phyloP scores from a whole-genome alignment of 2,113 vertebrate genomes.

The Indri indri region DNA sequence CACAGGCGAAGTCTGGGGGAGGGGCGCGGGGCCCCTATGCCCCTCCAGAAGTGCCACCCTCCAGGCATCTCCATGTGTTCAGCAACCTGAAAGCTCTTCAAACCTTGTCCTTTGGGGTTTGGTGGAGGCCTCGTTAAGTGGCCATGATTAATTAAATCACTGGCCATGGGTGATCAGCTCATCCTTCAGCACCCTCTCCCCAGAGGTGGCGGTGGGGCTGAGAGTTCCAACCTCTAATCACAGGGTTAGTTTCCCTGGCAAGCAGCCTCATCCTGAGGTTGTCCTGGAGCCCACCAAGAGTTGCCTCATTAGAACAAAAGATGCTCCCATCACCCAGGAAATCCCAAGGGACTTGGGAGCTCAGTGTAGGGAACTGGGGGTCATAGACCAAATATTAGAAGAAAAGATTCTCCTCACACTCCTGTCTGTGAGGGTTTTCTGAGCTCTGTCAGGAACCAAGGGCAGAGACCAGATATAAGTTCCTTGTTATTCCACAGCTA shows the following conservation, averaged over 20 bases:
- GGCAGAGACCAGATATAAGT: background rate
- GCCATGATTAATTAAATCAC: background rate
- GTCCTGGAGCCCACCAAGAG: background rate
- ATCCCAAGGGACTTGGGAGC: background rate
- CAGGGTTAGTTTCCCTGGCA: background rate
- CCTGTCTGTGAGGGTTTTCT: background rate
- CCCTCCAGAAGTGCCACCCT: background rate
- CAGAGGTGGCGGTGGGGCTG: background rate
- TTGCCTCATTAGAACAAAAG: too few species aligned
- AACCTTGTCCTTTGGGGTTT: background rate
- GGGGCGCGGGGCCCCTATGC: background rate
- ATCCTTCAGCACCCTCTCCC: background rate
- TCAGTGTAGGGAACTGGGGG: background rate
- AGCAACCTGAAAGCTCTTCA: background rate
- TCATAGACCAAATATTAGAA: background rate
- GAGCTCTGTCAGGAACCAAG: background rate
- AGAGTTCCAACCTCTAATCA: background rate
- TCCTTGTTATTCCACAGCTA: background rate
- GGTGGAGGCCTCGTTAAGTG: background rate
- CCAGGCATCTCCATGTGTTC: background rate
- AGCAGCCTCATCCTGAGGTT: background rate
- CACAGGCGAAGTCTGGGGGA: too few species aligned
- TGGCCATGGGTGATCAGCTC: background rate
- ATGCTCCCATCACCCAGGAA: too few species aligned
- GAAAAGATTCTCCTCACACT: background rate